Conservation (phyloP, 2,113 vertebrate genomes). For the Erythrolamprus reginae region DNA sequence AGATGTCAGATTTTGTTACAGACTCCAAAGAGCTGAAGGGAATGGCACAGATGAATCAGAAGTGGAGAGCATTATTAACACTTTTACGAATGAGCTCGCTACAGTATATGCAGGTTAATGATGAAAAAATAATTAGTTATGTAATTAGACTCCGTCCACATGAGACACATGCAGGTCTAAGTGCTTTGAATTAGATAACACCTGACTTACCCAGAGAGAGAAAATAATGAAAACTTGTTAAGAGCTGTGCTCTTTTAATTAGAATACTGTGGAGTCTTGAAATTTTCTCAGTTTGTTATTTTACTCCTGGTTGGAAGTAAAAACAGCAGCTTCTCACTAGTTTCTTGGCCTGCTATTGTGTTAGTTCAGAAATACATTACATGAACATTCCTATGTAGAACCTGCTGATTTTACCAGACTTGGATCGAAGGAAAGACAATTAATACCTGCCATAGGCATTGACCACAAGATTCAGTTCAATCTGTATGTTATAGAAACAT, state of each 20-base stretch:
- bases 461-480: not conserved
- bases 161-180: conserved; percentile 32
- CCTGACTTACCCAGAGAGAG: conserved; percentile 43
- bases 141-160: conserved; percentile 44
- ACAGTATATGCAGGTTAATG: conserved; percentile 26
- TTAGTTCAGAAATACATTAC: conserved; percentile 39
- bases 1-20: not conserved
- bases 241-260: conserved; percentile 51
- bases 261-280: conserved; percentile 34
- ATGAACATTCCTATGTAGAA: conserved; percentile 17
- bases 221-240: conserved; percentile 44
- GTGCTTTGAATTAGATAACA: conserved; percentile 43
- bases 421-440: not conserved
- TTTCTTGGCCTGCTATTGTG: conserved; percentile 38
- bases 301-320: conserved; percentile 30
- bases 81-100: conserved; percentile 39
- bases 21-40: not conserved
- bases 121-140: conserved; percentile 52
- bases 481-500: not conserved
- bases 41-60: not conserved
- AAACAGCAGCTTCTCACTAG: conserved; percentile 31
- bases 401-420: not conserved
- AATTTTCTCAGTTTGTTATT: conserved; percentile 55
- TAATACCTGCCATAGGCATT: not conserved
- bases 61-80: conserved; percentile 1